Percentiles rank a stretch among this genome's conserved stretches.
These are phyloP conservation scores for Gracilinanus agilis DNA, from an alignment of 2,113 vertebrate species.

Conservation along the genomic window DNA sequence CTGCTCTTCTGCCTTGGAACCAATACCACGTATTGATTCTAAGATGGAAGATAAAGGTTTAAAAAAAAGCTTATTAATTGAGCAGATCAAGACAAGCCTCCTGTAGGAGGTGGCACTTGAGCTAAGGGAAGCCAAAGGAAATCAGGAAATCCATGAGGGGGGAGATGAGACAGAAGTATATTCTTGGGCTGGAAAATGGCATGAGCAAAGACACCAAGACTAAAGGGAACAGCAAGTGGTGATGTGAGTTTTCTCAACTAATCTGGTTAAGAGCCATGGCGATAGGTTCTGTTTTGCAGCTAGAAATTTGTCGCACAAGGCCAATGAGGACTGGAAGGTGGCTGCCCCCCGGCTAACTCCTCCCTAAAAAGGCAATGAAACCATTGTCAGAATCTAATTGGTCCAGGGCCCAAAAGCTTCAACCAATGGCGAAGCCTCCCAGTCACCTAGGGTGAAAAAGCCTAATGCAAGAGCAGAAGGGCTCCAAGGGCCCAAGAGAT, in stretches of 20 bases:
- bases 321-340: background rate
- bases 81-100: background rate
- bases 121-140: background rate
- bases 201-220: too few relatives aligned
- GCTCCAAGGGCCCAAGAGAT: background rate
- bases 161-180: background rate
- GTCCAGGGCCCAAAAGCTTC: background rate
- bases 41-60: too few relatives aligned
- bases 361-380: background rate
- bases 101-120: background rate
- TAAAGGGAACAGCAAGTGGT: too few relatives aligned
- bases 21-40: too few relatives aligned
- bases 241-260: background rate
- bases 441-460: background rate
- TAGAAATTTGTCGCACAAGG: background rate
- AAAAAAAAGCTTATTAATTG: background rate
- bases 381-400: background rate
- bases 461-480: background rate
- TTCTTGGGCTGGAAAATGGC: background rate
- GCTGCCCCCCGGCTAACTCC: background rate
- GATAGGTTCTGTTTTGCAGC: background rate
- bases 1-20: too few relatives aligned
- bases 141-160: background rate
- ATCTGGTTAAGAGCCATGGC: background rate
- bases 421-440: background rate